phyloP scores from a whole-genome alignment of 35 echinoderm and acorn worm genomes.

The Eucidaris tribuloides region DNA sequence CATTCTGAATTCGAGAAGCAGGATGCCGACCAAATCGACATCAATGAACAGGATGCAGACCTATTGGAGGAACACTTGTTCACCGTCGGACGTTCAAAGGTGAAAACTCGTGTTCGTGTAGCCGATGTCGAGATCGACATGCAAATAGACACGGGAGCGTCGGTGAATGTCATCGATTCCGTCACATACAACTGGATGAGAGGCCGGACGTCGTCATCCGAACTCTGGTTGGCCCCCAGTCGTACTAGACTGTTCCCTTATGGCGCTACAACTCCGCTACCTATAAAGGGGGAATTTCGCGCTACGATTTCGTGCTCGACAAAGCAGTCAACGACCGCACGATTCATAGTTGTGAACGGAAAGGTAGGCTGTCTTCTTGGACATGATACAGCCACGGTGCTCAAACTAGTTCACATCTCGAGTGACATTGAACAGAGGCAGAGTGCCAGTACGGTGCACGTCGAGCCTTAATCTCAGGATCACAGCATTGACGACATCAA shows the following conservation, averaged over 20 bases:
- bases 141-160: conserved; percentile 34
- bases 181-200: not conserved
- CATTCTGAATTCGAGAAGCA: no score
- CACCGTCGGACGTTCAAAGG: no score
- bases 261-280: not conserved
- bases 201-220: not conserved
- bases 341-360: not conserved
- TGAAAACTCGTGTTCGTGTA: no score
- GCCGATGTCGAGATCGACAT: no score
- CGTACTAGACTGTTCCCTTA: not conserved
- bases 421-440: not conserved
- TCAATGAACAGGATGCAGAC: no score
- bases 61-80: no score
- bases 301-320: not conserved
- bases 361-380: not conserved
- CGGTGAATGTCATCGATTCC: conserved; percentile 17
- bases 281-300: not conserved
- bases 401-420: conserved; percentile 4
- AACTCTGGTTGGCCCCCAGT: not conserved
- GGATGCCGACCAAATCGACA: no score
- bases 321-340: not conserved
- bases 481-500: not conserved
- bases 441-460: not conserved
- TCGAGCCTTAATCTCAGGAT: not conserved
- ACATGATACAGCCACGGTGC: conserved; percentile 4